Evolutionary conservation across 2,888 invertebrate species (phyloP).

Genomic region (Xiphydria camelus): DNA sequence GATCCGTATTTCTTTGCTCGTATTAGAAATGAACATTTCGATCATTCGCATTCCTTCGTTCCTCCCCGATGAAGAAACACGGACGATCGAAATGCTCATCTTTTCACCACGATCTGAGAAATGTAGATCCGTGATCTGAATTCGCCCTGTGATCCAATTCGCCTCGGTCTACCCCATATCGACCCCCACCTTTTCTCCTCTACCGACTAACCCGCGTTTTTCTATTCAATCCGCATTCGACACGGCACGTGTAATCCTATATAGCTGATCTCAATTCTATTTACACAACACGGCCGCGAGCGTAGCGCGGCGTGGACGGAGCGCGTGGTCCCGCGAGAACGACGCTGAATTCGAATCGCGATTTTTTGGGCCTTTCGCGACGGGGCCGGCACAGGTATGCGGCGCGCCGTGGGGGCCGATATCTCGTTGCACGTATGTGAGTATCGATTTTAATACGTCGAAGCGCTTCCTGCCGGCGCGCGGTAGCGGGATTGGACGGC

Average conservation of each 20-base stretch:
- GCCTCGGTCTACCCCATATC: too few species aligned
- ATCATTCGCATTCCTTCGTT: too few species aligned
- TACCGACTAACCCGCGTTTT: too few species aligned
- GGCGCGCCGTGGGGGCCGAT: neutral
- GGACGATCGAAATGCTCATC: too few species aligned
- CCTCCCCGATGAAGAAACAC: too few species aligned
- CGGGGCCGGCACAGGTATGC: neutral
- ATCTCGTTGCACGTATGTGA: neutral
- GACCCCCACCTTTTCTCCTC: too few species aligned
- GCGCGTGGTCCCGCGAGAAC: conserved; percentile 7
- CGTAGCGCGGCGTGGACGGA: neutral
- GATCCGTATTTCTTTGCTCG: too few species aligned
- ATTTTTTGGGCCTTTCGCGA: conserved; percentile 4
- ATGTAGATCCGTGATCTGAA: too few species aligned
- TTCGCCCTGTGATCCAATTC: too few species aligned
- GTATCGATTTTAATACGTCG: conserved; percentile 21
- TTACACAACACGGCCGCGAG: conserved; percentile 13
- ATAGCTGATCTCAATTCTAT: conserved; percentile 31
- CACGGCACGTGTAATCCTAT: conserved; percentile 28
- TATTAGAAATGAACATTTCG: too few species aligned
- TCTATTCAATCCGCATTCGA: neutral
- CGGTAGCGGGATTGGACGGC: too few species aligned
- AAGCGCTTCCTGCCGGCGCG: conserved; percentile 24
- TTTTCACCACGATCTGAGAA: too few species aligned
- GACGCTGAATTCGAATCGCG: conserved; percentile 8